Conservation (phyloP, 2,888 invertebrate genomes). For the Archaeoteleia sp. region DNA sequence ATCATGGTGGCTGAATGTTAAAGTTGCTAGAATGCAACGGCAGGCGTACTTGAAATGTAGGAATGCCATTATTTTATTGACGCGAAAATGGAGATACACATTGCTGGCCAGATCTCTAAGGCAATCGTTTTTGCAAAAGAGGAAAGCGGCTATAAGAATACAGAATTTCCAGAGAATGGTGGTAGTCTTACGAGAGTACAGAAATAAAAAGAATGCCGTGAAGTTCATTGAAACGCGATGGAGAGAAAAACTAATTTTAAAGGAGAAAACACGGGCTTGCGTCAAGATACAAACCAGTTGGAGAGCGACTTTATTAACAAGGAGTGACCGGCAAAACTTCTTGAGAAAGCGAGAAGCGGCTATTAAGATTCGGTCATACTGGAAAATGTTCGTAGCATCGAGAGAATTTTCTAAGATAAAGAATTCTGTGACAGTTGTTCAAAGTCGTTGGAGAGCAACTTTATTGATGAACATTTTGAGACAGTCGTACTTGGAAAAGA, state of each 20-base stretch:
- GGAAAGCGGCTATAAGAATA: slow-evolving; percentile 53
- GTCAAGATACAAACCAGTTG: slow-evolving; percentile 65
- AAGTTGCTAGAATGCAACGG: slow-evolving; percentile 14
- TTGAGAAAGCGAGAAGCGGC: slow-evolving; percentile 44
- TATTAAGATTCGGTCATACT: slow-evolving; percentile 63
- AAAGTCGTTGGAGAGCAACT: no score
- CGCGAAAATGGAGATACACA: slow-evolving; percentile 65
- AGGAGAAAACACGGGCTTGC: slow-evolving; percentile 33
- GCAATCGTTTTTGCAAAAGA: slow-evolving; percentile 35
- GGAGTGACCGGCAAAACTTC: slow-evolving; percentile 63
- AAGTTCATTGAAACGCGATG: slow-evolving; percentile 23
- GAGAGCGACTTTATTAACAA: slow-evolving; percentile 61
- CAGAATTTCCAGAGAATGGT: slow-evolving; percentile 40
- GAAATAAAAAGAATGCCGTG: slow-evolving; percentile 33
- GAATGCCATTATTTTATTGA: slow-evolving; percentile 55
- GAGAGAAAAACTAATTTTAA: slow-evolving; percentile 6
- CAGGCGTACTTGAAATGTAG: slow-evolving; percentile 38
- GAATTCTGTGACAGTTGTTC: no score
- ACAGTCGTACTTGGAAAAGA: no score
- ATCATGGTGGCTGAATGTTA: slow-evolving; percentile 26
- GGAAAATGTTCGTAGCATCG: no score
- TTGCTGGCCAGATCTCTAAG: slow-evolving; percentile 52
- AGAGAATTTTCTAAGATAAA: no score
- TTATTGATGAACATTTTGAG: no score
- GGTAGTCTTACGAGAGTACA: not conserved